These are phyloP conservation scores for Pantherophis vulpinus DNA, from an alignment of 2,797 vertebrate species.

Conservation along the genomic window DNA sequence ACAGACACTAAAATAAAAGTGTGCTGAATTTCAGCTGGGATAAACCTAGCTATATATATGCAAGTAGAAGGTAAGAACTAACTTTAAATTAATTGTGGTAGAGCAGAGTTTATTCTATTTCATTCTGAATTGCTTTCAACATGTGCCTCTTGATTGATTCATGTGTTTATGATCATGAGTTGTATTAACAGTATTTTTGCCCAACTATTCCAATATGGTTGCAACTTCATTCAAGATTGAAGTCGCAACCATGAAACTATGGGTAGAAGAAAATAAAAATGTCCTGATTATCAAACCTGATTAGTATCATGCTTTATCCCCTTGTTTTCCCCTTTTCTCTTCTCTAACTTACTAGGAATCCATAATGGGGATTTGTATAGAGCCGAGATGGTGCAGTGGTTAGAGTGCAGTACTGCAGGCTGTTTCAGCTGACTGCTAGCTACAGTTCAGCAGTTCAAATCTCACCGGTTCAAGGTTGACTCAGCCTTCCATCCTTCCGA, in stretches of 20 bases:
- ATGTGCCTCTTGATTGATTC: background rate
- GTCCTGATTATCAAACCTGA: background rate
- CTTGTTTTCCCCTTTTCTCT: background rate
- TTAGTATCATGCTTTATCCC: background rate
- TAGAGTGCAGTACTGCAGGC: no score
- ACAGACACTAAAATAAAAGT: background rate
- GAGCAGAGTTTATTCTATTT: background rate
- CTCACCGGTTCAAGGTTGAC: no score
- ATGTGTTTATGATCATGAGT: background rate
- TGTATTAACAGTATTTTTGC: background rate
- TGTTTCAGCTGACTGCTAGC: no score
- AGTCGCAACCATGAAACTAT: background rate
- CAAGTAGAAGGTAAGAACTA: background rate
- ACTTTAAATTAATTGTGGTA: background rate
- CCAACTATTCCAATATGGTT: background rate
- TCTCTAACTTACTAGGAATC: background rate
- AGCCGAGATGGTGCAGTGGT: no score
- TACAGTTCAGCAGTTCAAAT: no score
- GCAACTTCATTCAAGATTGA: background rate
- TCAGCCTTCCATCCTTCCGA: no score
- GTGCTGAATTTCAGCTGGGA: background rate
- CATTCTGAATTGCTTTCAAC: background rate
- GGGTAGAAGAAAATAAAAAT: background rate
- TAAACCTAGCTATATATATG: background rate
- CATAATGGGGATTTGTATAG: background rate